Evolutionary conservation across 2,888 invertebrate genomes (phyloP).

Genomic region (Latheticus oryzae): DNA sequence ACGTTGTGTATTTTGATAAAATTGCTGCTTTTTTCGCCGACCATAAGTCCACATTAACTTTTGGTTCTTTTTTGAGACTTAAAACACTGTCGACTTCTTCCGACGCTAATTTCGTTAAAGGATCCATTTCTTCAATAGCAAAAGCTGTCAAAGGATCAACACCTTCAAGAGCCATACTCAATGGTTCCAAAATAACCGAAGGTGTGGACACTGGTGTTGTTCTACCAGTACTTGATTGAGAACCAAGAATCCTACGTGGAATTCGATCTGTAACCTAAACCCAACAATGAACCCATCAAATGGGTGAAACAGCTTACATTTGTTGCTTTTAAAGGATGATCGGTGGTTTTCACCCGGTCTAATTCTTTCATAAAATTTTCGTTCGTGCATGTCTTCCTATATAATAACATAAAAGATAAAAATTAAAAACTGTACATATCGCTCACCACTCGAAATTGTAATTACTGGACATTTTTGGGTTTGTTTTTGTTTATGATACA

Average conservation of each 20-base stretch:
- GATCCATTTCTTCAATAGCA: constrained; percentile 74
- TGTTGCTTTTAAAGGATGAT: constrained; percentile 72
- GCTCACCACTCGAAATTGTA: constrained; percentile 20
- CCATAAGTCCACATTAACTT: constrained; percentile 79
- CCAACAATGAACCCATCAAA: neutral
- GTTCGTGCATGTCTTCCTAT: constrained; percentile 31
- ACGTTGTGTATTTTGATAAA: constrained; percentile 90
- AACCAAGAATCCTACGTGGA: constrained; percentile 66
- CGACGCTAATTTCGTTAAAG: constrained; percentile 73
- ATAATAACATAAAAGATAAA: neutral
- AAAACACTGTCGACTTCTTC: constrained; percentile 56
- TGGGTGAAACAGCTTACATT: constrained; percentile 61
- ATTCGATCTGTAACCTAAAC: constrained; percentile 69
- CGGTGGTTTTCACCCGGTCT: constrained; percentile 50
- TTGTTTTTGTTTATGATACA: constrained; percentile 6
- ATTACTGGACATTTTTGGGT: constrained; percentile 8
- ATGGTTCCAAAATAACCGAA: constrained; percentile 67
- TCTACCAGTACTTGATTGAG: constrained; percentile 66
- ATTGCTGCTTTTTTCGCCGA: constrained; percentile 79
- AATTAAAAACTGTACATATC: constrained; percentile 1
- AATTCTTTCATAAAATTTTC: constrained; percentile 14
- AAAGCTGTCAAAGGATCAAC: constrained; percentile 81
- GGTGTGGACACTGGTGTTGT: constrained; percentile 66
- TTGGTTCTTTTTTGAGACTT: constrained; percentile 52
- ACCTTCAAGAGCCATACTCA: constrained; percentile 74